These are phyloP conservation scores for Eulithis testata DNA, from an alignment of 2,888 invertebrate genomes.

Conservation along the genomic window DNA sequence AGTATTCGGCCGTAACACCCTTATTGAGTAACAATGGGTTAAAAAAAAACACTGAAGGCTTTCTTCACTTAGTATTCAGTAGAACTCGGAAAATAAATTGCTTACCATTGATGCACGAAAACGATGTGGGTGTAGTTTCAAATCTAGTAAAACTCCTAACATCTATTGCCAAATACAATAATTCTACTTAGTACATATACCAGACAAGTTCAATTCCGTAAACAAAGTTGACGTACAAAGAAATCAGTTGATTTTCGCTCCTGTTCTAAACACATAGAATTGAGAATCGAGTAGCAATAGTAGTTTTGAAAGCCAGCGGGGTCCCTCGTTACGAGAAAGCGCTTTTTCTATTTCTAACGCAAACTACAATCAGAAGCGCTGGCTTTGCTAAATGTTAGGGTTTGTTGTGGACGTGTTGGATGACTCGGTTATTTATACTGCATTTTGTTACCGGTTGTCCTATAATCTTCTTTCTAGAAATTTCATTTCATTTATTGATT, in stretches of 20 bases:
- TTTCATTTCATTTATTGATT: no score
- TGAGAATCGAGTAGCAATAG: slow-evolving; percentile 26
- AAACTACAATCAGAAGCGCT: slow-evolving; percentile 54
- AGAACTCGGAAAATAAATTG: no score
- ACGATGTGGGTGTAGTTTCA: no score
- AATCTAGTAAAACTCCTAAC: no score
- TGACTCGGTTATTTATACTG: slow-evolving; percentile 13
- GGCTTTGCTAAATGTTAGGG: slow-evolving; percentile 30
- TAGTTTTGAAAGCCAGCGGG: slow-evolving; percentile 13
- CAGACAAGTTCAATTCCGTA: slow-evolving; percentile 2
- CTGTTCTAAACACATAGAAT: slow-evolving; percentile 2
- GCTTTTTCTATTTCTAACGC: slow-evolving; percentile 56
- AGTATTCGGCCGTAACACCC: no score
- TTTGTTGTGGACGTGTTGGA: slow-evolving; percentile 22
- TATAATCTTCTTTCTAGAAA: no score
- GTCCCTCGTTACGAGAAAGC: slow-evolving; percentile 22
- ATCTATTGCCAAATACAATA: neutral
- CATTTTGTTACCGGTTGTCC: neutral
- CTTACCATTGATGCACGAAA: no score
- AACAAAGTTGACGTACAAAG: slow-evolving; percentile 7
- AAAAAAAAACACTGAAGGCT: no score
- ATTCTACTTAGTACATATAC: neutral
- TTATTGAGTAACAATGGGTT: no score
- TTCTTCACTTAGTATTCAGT: no score
- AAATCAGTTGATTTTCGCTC: neutral